These are phyloP conservation scores for Squalus acanthias DNA, from an alignment of 2,797 vertebrate genomes.

Conservation along the genomic window DNA sequence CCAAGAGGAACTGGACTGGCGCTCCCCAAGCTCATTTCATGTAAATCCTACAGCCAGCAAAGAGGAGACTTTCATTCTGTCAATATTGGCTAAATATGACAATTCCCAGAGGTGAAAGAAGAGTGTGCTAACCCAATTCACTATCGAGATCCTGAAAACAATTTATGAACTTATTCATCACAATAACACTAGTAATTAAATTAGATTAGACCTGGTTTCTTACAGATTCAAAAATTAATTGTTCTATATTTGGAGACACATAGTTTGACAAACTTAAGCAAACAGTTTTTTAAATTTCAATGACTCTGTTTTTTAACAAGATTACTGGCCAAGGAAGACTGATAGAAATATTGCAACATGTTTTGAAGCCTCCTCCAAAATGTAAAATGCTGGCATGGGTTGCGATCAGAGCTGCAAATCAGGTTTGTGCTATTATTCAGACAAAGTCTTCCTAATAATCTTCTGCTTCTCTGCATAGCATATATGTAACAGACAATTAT, in stretches of 20 bases:
- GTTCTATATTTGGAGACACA: not conserved
- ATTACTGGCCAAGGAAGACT: constrained; percentile 31
- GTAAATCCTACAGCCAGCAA: not conserved
- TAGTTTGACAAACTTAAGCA: not conserved
- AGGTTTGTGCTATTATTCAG: constrained; percentile 56
- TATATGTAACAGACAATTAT: not conserved
- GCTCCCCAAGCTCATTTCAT: not conserved
- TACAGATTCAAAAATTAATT: not conserved
- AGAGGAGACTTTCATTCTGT: not conserved
- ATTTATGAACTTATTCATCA: not conserved
- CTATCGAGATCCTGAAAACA: not conserved
- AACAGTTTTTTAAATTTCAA: not conserved
- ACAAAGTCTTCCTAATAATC: not conserved
- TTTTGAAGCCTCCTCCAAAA: constrained; percentile 12
- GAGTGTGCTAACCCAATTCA: not conserved
- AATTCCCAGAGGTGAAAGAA: not conserved
- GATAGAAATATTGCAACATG: not conserved
- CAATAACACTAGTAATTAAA: not conserved
- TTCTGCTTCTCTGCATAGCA: not conserved
- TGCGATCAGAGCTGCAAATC: constrained; percentile 66
- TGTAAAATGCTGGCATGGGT: constrained; percentile 63
- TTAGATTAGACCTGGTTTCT: not conserved
- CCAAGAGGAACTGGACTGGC: not conserved
- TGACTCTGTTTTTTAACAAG: constrained; percentile 1
- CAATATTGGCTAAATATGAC: not conserved